phyloP scores from a whole-genome alignment of 2,113 vertebrate genomes.

The Dasyprocta punctata region DNA sequence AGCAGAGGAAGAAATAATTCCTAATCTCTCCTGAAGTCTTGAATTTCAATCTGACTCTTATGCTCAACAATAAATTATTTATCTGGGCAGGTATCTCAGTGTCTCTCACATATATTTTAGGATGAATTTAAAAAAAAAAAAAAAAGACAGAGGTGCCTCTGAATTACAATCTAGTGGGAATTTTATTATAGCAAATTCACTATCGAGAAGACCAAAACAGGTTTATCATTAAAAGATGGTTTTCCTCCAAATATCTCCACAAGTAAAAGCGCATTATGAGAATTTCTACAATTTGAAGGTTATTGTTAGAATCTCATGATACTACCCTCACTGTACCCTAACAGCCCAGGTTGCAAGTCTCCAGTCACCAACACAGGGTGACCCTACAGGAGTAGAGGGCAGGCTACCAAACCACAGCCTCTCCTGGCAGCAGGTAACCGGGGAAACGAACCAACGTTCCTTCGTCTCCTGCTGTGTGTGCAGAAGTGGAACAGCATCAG shows the following conservation, averaged over 20 bases:
- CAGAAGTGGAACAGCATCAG: not conserved
- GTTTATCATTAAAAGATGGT: not conserved
- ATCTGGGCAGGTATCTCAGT: constrained; percentile 35
- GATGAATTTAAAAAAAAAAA: constrained; percentile 8
- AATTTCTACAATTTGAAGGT: constrained; percentile 2
- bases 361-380: not conserved
- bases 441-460: not conserved
- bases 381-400: not conserved
- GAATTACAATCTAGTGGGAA: constrained; percentile 42
- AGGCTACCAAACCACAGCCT: not conserved
- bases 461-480: not conserved
- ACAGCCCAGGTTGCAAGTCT: not conserved
- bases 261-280: not conserved
- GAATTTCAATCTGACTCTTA: constrained; percentile 46
- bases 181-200: constrained; percentile 38
- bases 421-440: not conserved
- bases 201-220: constrained; percentile 32
- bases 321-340: not conserved
- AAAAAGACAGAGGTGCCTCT: not conserved
- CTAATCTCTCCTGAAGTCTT: constrained; percentile 22
- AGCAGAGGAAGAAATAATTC: constrained; percentile 47
- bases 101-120: constrained; percentile 58
- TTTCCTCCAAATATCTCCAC: not conserved
- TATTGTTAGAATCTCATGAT: not conserved
- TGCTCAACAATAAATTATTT: constrained; percentile 51